Conservation (phyloP, 2,888 invertebrate species). For the Tolmerus cingulatus region DNA sequence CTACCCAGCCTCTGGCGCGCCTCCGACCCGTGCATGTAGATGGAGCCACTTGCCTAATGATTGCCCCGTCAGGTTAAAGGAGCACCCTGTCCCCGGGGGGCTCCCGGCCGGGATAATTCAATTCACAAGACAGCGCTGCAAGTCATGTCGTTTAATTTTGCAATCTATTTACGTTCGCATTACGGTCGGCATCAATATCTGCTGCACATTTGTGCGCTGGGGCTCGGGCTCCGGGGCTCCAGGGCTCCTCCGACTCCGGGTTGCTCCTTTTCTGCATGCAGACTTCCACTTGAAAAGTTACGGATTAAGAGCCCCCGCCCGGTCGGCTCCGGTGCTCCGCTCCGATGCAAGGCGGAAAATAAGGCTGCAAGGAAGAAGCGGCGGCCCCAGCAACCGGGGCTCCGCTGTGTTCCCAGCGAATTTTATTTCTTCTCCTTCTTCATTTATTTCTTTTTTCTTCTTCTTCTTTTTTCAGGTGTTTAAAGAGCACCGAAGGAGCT, state of each 20-base stretch:
- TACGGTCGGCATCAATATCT: constrained; percentile 16
- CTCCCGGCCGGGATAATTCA: neutral
- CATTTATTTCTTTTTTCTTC: neutral
- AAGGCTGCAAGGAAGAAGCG: neutral
- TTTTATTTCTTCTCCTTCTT: neutral
- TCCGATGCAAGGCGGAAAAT: neutral
- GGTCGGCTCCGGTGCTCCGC: neutral
- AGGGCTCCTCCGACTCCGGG: neutral
- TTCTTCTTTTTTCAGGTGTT: neutral
- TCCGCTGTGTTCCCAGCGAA: neutral
- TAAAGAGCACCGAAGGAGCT: neutral
- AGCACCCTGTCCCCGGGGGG: neutral
- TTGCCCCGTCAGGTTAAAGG: constrained; percentile 6
- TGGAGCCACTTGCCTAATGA: constrained; percentile 7
- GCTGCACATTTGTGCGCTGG: constrained; percentile 3
- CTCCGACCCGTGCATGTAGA: neutral
- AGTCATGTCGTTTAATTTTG: constrained; percentile 27
- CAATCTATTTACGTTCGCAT: constrained; percentile 18
- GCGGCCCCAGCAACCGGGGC: neutral
- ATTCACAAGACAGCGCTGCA: neutral
- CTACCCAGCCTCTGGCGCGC: neutral
- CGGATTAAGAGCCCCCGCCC: neutral
- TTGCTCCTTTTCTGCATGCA: neutral
- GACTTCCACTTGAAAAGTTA: constrained; percentile 14
- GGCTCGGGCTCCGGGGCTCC: neutral